Evolutionary conservation across 1,140 invertebrate genomes (phyloP), one percentile per base, ranked within the genome.

Genomic region (Drosophila pseudoananassae): DNA sequence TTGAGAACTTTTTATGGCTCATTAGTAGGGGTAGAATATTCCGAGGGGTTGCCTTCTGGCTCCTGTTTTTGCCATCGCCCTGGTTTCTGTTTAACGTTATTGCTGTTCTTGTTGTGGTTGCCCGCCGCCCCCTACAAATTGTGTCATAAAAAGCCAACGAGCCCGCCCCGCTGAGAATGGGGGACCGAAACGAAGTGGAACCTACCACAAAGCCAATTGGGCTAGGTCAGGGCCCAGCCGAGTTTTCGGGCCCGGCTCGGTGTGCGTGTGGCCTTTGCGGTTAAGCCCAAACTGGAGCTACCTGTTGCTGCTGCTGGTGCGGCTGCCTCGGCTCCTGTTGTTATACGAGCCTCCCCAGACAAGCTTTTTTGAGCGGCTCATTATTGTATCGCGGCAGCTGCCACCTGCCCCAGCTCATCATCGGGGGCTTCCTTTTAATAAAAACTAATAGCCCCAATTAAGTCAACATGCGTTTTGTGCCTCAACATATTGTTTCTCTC

Each of bases 401-500:
- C 60, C 70, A 57, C 45, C 83, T 69, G 53, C 56, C 69, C 20
- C 36, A 40, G 7, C 31, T 33, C 69, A 54, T 68, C 53, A 59
- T 53, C 47, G 27, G 14, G 29, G 29, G 55, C 64, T 71, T 50
- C 71, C 51, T 56, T 56, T 77, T 69, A 77, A 76, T 68, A 84
- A 74, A 55, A 78, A 63, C 82, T 88, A 87, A 87, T 87, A 82
- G 80, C 65, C 70, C 78, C 83, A 88, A 87, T 87, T 87, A 87
- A 87, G 83, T 54, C 75, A 71, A 71, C 78, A 82, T 85, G 83
- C 78, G 55, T 78, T 85, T 85, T 71, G 64, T 71, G 52, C n/a
- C 58, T 60, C 58, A 53, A 54, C 50, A 54, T 36, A 54, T 33
- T 33, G 53, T 29, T 17, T 36, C 20, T 46, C 38, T 47, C 54